Evolutionary conservation across 2,888 invertebrate species (phyloP), one percentile per base, ranked within the genome.

Genomic region (Brachypalpus laphriformis): DNA sequence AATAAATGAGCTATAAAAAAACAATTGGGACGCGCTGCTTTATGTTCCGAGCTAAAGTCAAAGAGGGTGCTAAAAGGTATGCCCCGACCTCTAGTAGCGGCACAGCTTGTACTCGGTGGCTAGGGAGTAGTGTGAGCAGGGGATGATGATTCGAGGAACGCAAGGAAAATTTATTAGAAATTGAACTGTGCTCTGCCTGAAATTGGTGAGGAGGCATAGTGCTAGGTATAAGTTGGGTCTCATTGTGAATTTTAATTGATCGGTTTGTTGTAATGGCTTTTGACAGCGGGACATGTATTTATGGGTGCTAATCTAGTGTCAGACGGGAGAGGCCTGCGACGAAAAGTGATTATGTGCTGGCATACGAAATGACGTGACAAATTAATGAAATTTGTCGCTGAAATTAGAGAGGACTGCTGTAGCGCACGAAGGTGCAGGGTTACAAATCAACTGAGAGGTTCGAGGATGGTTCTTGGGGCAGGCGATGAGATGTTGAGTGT

Each of bases 1-100:
- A 83, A 83, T 80, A 83, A 83, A 83, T 83, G 83, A 83, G 83
- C 83, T 80, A 83, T 83, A 83, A 83, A 83, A 80, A 83, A 83
- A 83, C 80, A 83, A 83, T 80, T 83, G 78, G 74, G 78, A 78
- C 78, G 72, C 56, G 68, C 72, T 78, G 68, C 66, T 78, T 78
- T 74, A 63, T 56, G 56, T 77, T 68, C 37, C 59, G 40, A 42
- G 59, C 68, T 16, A 31, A 72, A 76, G 82, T 76, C 66, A 72
- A 66, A 54, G 71, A 47, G 68, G 70, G 40, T 68, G 72, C 74
- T 70, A 74, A 83, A 59, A 80, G 74, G 70, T 75, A 66, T 47
- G 42, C 74, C 40, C 25, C 63, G 74, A 78, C 83, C 78, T 74
- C 40, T 76, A 37, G 54, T n/a, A 59, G 51, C 18, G n/a, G 54